Conservation (phyloP, 2,888 invertebrate genomes). For the Luffia ferchaultella region DNA sequence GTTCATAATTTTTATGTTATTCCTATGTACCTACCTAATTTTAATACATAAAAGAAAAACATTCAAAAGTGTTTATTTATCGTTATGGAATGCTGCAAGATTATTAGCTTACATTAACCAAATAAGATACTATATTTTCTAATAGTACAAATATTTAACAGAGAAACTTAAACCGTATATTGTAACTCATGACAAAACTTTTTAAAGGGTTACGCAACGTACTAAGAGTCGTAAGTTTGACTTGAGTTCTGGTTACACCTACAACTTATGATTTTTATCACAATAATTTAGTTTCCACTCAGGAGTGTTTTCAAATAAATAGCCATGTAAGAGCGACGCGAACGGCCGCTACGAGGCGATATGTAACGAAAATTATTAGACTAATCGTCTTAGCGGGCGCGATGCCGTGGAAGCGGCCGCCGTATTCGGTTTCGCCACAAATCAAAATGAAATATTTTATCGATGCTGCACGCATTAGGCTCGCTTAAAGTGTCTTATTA, state of each 20-base stretch:
- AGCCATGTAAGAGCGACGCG: neutral
- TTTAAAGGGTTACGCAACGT: too few relatives aligned
- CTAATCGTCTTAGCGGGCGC: constrained; percentile 37
- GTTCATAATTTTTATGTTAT: too few relatives aligned
- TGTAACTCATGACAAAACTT: too few relatives aligned
- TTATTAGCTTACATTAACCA: too few relatives aligned
- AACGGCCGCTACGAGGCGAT: neutral
- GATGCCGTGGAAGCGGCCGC: constrained; percentile 27
- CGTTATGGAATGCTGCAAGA: neutral
- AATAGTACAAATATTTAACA: too few relatives aligned
- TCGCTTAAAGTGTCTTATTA: constrained; percentile 53
- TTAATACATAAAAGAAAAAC: neutral
- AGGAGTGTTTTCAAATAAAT: neutral
- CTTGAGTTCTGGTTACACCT: neutral
- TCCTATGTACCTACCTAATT: neutral
- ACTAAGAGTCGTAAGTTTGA: too few relatives aligned
- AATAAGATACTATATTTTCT: too few relatives aligned
- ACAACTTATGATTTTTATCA: neutral
- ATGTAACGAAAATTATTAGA: constrained; percentile 21
- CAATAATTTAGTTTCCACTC: neutral
- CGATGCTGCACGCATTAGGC: constrained; percentile 43
- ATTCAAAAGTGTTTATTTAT: neutral
- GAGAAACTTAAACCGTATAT: too few relatives aligned
- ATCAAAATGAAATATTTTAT: constrained; percentile 52
- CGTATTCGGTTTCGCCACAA: constrained; percentile 41